Evolutionary conservation across 2,113 vertebrate species (phyloP), one percentile per base, ranked within the genome.

Genomic region (Engraulis encrasicolus): DNA sequence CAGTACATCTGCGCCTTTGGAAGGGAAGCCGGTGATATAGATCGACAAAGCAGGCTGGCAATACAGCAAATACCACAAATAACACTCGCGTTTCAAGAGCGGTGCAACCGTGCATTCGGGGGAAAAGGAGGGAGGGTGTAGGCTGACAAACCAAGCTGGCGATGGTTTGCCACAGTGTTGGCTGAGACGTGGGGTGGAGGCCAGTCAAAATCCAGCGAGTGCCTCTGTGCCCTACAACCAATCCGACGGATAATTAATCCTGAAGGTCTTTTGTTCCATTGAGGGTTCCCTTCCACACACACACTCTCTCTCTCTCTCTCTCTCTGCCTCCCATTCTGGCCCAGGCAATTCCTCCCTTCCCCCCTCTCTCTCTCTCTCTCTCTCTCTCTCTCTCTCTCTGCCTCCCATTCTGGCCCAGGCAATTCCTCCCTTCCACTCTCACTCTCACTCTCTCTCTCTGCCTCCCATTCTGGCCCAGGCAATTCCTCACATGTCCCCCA

Each of bases 221-320:
- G 37, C 61, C 45, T 17, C 86, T 52, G 86, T 90, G 91, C 92
- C 92, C 94, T 91, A 89, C 91, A 95, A 93, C 92, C 93, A 95
- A 95, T 95, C 92, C 92, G 93, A 95, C 91, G 92, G 91, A 92
- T 94, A 94, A 95, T 95, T 95, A 95, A 95, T 95, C 94, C 92
- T 94, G 92, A 95, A 94, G 94, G 93, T 93, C 92, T 94, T 95
- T 94, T 93, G 92, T 94, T 94, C 93, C 90, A 74, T 92, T 90
- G 92, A 93, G 92, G 86, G 87, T 92, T 91, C 27, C 54, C 31
- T 45, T 81, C 89, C 88, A 88, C 86, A 83, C 82, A 80, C 45
- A 80, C 82, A 50, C 82, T 86, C 88, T 87, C 85, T 87, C 89
- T 88, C 88, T 88, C 86, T 89, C 87, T 66, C 0, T 88, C 84